Percentiles rank a stretch among this genome's conserved stretches.
Evolutionary conservation across 1,140 invertebrate species (phyloP).

Genomic region (Lepidurus arcticus): DNA sequence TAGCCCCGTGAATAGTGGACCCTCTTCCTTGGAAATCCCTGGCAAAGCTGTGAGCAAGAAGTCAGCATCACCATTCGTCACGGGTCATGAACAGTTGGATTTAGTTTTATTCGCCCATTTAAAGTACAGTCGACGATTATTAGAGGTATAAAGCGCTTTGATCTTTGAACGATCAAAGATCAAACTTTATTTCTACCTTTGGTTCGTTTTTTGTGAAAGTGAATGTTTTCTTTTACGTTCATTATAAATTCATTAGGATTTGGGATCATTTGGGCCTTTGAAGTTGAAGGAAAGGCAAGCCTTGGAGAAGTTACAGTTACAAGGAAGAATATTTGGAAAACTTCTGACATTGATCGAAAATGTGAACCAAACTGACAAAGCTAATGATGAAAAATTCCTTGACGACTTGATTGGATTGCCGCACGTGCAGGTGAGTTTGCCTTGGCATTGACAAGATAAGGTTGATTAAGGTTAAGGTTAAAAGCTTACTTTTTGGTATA

Average conservation of each 20-base stretch:
- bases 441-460: neutral
- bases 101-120: slow-evolving; percentile 47
- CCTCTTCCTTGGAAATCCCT: neutral
- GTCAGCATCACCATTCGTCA: slow-evolving; percentile 41
- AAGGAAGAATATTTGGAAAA: slow-evolving; percentile 45
- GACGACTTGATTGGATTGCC: slow-evolving; percentile 37
- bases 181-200: no score
- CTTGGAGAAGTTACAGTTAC: slow-evolving; percentile 46
- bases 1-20: slow-evolving; percentile 18
- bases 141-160: slow-evolving; percentile 43
- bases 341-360: slow-evolving; percentile 43
- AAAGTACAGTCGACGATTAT: slow-evolving; percentile 46
- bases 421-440: slow-evolving; percentile 37
- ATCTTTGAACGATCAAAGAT: no score
- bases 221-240: neutral
- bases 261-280: slow-evolving; percentile 52
- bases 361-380: neutral
- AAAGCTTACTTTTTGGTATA: no score
- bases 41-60: slow-evolving; percentile 28
- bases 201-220: neutral
- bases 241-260: slow-evolving; percentile 41
- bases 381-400: slow-evolving; percentile 34
- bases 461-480: neutral
- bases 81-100: slow-evolving; percentile 48
- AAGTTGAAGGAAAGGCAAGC: slow-evolving; percentile 48